Conservation (phyloP, 2,888 invertebrate genomes). For the Yponomeuta sedellus region DNA sequence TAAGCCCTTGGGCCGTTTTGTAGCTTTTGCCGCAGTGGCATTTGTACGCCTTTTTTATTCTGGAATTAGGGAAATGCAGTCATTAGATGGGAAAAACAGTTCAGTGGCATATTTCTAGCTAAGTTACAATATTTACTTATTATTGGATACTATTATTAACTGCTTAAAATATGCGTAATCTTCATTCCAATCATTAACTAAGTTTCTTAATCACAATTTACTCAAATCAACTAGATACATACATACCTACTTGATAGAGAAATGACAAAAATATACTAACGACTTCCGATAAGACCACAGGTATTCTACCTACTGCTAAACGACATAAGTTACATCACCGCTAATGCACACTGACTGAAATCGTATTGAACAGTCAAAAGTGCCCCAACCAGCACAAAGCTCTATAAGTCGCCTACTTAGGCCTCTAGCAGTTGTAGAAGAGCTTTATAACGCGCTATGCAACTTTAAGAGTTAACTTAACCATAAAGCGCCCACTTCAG, state of each 20-base stretch:
- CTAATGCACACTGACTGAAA: background rate
- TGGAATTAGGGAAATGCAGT: conserved; percentile 45
- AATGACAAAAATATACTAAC: conserved; percentile 15
- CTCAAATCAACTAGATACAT: background rate
- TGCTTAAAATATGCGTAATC: too few species aligned
- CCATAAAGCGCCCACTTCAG: too few species aligned
- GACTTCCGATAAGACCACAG: conserved; percentile 19
- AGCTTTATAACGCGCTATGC: too few species aligned
- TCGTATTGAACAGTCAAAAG: too few species aligned
- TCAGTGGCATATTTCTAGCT: background rate
- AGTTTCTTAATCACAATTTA: background rate
- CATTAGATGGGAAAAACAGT: background rate
- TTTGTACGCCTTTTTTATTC: conserved; percentile 86
- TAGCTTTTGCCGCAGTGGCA: conserved; percentile 92
- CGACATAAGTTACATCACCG: background rate
- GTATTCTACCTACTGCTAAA: conserved; percentile 9
- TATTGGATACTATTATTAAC: too few species aligned
- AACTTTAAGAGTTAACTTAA: too few species aligned
- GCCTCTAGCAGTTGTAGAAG: too few species aligned
- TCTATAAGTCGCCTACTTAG: too few species aligned
- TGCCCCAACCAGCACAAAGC: too few species aligned
- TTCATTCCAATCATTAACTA: background rate
- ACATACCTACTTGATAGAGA: background rate
- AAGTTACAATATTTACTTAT: background rate
- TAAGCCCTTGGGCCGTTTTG: conserved; percentile 87